Base-by-base conservation (phyloP, 53 echinoderm and acorn worm genomes). In the Mesocentrotus franciscanus region DNA sequence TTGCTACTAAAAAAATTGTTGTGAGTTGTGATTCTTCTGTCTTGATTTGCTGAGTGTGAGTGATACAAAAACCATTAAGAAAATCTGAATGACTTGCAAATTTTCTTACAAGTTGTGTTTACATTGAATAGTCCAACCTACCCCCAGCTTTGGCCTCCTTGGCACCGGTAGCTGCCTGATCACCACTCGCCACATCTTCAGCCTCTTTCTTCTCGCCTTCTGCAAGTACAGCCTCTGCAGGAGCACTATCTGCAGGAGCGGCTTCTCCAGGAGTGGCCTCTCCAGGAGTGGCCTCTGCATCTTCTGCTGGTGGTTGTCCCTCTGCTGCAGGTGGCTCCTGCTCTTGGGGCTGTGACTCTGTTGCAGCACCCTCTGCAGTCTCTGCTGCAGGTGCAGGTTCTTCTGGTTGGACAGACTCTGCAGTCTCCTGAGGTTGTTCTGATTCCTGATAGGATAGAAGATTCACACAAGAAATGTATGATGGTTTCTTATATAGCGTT, bases 161-260 rank as follows among this genome's bases (percentile, higher is more conserved):
- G 27, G 60, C 90, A 55, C 30, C 78, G 26, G 81, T 64, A 78
- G 94, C 95, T 90, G 93, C 39, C 24, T 71, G 84, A 15, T 95
- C 93, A 57, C 60, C 90, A 39, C 87, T 42, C 18, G 91, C 32
- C 15, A 24, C 85, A 18, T 89, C 94, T 78, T 92, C 97, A 24
- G 39, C 76, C 17, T 74, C 30, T 34, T 49, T 91, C 60, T 61
- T 90, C 59, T 90, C 72, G 14, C 91, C 91, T 34, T 66, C 66
- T 22, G 39, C 56, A 42, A 36, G 17, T 12, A 12, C 17, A 62
- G 57, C 35, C 71, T 92, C 92, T 92, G 14, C 66, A 4, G 33
- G 60, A 70, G 42, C 64, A 57, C 35, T 66, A 61, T 92, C 92
- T 68, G n/a, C 92, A 34, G 92, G 55, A 64, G 87, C 39, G 70